Evolutionary conservation across 1,140 invertebrate genomes (phyloP).

Genomic region (Drosophila arizonae): DNA sequence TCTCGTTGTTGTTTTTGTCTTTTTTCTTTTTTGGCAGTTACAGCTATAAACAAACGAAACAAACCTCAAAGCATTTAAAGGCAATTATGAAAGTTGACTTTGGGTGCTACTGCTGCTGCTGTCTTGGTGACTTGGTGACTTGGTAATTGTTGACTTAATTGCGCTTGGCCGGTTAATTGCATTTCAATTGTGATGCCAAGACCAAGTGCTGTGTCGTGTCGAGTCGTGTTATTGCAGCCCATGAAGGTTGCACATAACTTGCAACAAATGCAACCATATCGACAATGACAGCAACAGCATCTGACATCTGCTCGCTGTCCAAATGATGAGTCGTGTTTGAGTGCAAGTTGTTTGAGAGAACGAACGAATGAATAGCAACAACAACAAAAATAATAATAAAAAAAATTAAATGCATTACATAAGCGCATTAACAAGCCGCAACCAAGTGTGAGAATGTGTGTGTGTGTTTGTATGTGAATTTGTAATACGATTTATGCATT

Average conservation of each 20-base stretch:
- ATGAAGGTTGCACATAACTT: slow-evolving; percentile 60
- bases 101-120: slow-evolving; percentile 22
- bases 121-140: slow-evolving; percentile 47
- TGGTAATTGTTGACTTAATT: slow-evolving; percentile 73
- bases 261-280: slow-evolving; percentile 25
- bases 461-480: not conserved
- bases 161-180: slow-evolving; percentile 76
- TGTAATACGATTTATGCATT: slow-evolving; percentile 53
- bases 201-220: slow-evolving; percentile 34
- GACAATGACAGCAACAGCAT: slow-evolving; percentile 24
- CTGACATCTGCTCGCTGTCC: slow-evolving; percentile 54
- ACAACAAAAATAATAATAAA: slow-evolving; percentile 1
- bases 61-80: slow-evolving; percentile 44
- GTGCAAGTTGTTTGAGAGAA: slow-evolving; percentile 39
- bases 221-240: slow-evolving; percentile 39
- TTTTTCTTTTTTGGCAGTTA: slow-evolving; percentile 13
- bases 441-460: not conserved
- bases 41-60: slow-evolving; percentile 21
- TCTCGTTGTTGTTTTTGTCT: not conserved
- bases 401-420: slow-evolving; percentile 41
- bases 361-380: slow-evolving; percentile 3
- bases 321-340: slow-evolving; percentile 65
- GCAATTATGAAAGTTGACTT: slow-evolving; percentile 60
- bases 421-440: slow-evolving; percentile 38
- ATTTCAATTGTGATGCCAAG: slow-evolving; percentile 78